Evolutionary conservation across 1,140 invertebrate species (phyloP).

Genomic region (Gonatopus flavifemur): DNA sequence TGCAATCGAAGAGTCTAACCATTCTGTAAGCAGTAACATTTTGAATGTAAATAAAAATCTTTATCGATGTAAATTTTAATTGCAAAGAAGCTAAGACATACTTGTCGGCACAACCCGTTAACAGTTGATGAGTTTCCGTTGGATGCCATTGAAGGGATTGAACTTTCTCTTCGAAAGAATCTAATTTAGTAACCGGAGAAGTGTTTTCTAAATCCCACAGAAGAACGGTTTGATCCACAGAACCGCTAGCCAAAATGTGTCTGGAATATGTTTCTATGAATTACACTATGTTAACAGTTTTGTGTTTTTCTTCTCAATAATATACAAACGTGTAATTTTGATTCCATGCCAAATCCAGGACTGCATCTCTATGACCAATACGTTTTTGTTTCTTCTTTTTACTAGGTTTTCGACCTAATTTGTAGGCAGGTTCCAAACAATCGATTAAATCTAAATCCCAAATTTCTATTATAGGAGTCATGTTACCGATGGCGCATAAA

Average conservation of each 20-base stretch:
- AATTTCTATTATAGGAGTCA: slow-evolving; percentile 88
- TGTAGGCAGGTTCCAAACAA: slow-evolving; percentile 81
- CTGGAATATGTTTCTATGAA: slow-evolving; percentile 62
- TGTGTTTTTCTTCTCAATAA: too few species aligned
- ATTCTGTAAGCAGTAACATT: slow-evolving; percentile 44
- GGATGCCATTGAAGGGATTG: slow-evolving; percentile 90
- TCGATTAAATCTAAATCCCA: slow-evolving; percentile 96
- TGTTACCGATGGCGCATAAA: slow-evolving; percentile 87
- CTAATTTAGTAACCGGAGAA: slow-evolving; percentile 72
- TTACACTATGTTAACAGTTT: too few species aligned
- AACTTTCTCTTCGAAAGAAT: slow-evolving; percentile 76
- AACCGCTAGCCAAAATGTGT: slow-evolving; percentile 88
- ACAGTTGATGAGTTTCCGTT: slow-evolving; percentile 74
- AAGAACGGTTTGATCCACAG: slow-evolving; percentile 84
- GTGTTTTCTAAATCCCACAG: slow-evolving; percentile 90
- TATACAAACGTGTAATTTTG: slow-evolving; percentile 60
- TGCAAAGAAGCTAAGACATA: slow-evolving; percentile 39
- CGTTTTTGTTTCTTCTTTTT: slow-evolving; percentile 70
- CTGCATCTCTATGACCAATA: slow-evolving; percentile 86
- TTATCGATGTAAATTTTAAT: neutral
- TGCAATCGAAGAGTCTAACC: slow-evolving; percentile 80
- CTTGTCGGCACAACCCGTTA: slow-evolving; percentile 74
- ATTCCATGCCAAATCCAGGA: slow-evolving; percentile 92
- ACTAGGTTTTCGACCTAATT: slow-evolving; percentile 76
- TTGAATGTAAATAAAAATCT: neutral